These are phyloP conservation scores for Takifugu rubripes DNA, from an alignment of 2,797 vertebrate genomes.

Conservation along the genomic window DNA sequence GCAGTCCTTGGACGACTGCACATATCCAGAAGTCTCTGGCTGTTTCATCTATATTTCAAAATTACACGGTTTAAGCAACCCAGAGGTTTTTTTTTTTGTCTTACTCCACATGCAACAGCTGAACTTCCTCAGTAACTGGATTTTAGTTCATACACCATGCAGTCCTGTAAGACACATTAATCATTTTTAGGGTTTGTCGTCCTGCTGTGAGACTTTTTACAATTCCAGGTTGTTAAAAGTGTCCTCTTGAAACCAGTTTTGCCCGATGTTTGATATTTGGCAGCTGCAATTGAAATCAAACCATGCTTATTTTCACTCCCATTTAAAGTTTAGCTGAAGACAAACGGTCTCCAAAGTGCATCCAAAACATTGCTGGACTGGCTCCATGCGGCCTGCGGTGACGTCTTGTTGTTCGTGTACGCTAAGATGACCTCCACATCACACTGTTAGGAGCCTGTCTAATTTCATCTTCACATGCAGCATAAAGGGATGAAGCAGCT, in stretches of 20 bases:
- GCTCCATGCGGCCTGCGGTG: not conserved
- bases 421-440: not conserved
- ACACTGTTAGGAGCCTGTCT: not conserved
- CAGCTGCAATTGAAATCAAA: not conserved
- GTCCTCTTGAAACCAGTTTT: too few relatives aligned
- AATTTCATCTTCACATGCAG: too few relatives aligned
- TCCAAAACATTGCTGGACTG: not conserved
- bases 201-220: slow-evolving; percentile 30
- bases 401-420: not conserved
- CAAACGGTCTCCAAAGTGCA: not conserved
- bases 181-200: slow-evolving; percentile 30
- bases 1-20: not conserved
- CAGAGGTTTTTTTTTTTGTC: slow-evolving; percentile 9
- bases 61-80: slow-evolving; percentile 21
- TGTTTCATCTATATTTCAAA: slow-evolving; percentile 27
- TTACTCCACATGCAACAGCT: slow-evolving; percentile 15
- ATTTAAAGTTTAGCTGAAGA: not conserved
- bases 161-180: slow-evolving; percentile 23
- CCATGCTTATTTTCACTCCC: not conserved
- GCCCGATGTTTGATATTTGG: too few relatives aligned
- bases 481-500: too few relatives aligned
- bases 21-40: not conserved
- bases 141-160: slow-evolving; percentile 8
- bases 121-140: slow-evolving; percentile 38
- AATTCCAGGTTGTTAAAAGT: too few relatives aligned